Conservation (phyloP, 2,797 vertebrate genomes). For the Rhadinocentrus ornatus region DNA sequence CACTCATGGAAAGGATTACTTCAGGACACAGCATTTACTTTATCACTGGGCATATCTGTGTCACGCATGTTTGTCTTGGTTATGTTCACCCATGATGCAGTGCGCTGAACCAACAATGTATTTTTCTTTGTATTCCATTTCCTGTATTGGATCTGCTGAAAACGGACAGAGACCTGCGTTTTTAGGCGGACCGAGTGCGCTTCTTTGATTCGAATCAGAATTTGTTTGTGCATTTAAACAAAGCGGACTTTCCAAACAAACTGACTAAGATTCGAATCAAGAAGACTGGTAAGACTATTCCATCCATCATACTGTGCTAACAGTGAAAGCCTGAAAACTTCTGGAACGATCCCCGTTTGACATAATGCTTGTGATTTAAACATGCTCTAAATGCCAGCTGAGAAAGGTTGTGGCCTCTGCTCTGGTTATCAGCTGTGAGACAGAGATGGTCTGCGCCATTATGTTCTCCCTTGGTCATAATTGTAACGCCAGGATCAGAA, state of each 20-base stretch:
- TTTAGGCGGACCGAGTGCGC: too few species aligned
- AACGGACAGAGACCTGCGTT: too few species aligned
- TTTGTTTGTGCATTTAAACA: too few species aligned
- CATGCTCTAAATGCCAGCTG: conserved; percentile 53
- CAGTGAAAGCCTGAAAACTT: conserved; percentile 41
- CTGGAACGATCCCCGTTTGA: conserved; percentile 42
- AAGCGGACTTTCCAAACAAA: too few species aligned
- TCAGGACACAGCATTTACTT: neutral
- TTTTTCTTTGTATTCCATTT: too few species aligned
- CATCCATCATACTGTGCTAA: conserved; percentile 15
- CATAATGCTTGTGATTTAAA: conserved; percentile 44
- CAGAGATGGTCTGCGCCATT: conserved; percentile 4
- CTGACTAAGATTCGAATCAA: too few species aligned
- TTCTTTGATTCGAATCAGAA: too few species aligned
- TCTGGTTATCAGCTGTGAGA: conserved; percentile 50
- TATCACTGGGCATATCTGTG: neutral
- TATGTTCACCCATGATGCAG: too few species aligned
- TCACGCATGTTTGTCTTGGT: too few species aligned
- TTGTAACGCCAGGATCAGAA: conserved; percentile 23
- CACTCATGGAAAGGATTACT: neutral
- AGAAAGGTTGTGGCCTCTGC: conserved; percentile 36
- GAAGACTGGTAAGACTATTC: conserved; percentile 35
- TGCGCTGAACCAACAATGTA: too few species aligned
- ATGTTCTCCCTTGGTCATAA: conserved; percentile 16
- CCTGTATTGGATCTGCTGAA: too few species aligned